Evolutionary conservation across 2,797 vertebrate species (phyloP).

Genomic region (Poecile montanus): DNA sequence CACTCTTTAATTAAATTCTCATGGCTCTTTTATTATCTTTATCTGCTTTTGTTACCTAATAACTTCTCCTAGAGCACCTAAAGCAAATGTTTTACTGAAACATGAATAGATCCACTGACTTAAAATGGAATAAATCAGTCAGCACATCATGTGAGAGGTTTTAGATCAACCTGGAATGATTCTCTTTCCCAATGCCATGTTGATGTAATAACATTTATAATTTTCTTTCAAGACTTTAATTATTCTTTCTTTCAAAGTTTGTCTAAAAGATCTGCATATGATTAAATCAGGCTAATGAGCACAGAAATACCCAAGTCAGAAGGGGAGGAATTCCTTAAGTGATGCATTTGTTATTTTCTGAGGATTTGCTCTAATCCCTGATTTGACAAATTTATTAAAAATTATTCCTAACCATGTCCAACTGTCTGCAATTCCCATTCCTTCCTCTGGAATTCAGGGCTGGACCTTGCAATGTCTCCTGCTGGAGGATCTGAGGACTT

Average conservation of each 20-base stretch:
- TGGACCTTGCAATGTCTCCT: not conserved
- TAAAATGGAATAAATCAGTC: conserved; percentile 10
- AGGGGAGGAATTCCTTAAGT: not conserved
- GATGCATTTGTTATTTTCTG: not conserved
- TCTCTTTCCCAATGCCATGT: not conserved
- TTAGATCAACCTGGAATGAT: not conserved
- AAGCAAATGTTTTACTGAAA: not conserved
- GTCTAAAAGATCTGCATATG: not conserved
- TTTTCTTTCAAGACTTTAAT: not conserved
- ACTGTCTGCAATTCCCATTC: not conserved
- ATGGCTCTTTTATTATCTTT: not conserved
- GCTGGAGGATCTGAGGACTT: not conserved
- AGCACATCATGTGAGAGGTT: not conserved
- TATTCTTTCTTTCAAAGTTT: not conserved
- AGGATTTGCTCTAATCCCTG: not conserved
- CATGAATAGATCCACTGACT: not conserved
- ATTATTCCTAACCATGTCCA: not conserved
- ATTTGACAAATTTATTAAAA: not conserved
- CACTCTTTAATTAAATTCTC: not conserved
- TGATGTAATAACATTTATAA: not conserved
- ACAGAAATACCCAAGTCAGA: not conserved
- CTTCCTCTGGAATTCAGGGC: not conserved
- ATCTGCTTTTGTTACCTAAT: not conserved
- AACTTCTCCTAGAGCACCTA: not conserved
- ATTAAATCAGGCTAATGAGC: not conserved